These are phyloP conservation scores for Dendronephthya gigantea DNA, from an alignment of 64 coral and sea anemone genomes.

Conservation along the genomic window DNA sequence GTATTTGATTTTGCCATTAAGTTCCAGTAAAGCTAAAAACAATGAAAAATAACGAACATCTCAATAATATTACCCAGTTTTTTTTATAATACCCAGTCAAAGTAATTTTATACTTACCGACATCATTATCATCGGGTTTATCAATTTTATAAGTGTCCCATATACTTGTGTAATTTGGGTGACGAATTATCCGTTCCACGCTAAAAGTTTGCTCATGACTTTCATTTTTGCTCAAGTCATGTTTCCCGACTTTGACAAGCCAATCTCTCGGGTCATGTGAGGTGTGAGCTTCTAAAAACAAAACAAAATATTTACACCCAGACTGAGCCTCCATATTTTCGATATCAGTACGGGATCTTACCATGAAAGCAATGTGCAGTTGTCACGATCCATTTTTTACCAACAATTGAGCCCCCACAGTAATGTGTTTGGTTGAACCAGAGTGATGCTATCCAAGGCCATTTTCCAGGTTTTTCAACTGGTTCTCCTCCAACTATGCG, in stretches of 20 bases:
- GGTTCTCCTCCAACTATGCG: neutral
- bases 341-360: neutral
- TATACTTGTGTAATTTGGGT: slow-evolving; percentile 7
- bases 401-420: neutral
- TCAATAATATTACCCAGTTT: no score
- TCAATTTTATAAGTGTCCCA: neutral
- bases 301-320: neutral
- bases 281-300: neutral
- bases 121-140: neutral
- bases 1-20: neutral
- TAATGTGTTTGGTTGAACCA: neutral
- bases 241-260: neutral
- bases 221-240: neutral
- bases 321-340: no score
- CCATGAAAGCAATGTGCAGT: neutral
- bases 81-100: no score
- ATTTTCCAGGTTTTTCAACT: neutral
- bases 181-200: neutral
- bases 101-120: no score
- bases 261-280: neutral
- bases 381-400: neutral
- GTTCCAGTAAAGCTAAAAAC: neutral
- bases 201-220: neutral
- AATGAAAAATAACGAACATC: neutral
- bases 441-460: neutral